phyloP scores from a whole-genome alignment of 2,113 vertebrate species.

The Illadopsis cleaveri region DNA sequence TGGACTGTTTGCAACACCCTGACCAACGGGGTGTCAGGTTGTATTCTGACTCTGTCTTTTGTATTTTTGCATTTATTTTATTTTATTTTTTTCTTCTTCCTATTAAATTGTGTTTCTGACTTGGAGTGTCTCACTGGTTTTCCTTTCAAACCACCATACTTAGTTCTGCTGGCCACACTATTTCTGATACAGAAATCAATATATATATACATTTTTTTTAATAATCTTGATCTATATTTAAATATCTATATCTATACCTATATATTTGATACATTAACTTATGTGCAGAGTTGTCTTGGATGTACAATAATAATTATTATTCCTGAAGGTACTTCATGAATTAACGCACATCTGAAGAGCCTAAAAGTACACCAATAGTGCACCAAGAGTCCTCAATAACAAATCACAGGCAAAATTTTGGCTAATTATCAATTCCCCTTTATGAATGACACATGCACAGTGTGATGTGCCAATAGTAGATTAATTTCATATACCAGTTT shows the following conservation, averaged over 20 bases:
- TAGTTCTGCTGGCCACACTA: not conserved
- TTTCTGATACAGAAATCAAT: not conserved
- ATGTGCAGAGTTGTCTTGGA: not conserved
- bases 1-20: too few species aligned
- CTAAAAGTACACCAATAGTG: not conserved
- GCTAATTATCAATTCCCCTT: not conserved
- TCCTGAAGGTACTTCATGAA: not conserved
- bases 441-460: not conserved
- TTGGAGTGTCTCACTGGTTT: too few species aligned
- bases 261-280: not conserved
- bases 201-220: not conserved
- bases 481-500: not conserved
- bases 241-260: too few species aligned
- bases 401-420: not conserved
- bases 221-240: not conserved
- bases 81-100: too few species aligned
- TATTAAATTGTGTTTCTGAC: too few species aligned
- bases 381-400: not conserved
- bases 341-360: not conserved
- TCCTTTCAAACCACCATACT: too few species aligned
- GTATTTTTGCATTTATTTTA: too few species aligned
- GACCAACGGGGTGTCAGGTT: too few species aligned
- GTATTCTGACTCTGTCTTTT: too few species aligned
- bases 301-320: not conserved
- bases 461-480: not conserved